Conservation (phyloP, 2,113 vertebrate species). For the Cynoglossus semilaevis region DNA sequence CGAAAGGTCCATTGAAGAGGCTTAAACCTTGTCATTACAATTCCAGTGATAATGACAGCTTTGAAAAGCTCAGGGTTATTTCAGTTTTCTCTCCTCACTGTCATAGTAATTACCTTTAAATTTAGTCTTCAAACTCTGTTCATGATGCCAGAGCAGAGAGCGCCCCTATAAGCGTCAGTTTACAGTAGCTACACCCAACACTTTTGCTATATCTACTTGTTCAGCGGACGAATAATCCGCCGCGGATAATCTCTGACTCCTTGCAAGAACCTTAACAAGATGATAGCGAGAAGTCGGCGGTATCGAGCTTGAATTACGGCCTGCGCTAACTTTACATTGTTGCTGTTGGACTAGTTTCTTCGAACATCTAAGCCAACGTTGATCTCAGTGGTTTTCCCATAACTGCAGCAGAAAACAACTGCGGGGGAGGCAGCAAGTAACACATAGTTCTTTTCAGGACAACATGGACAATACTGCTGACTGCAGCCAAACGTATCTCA, state of each 20-base stretch:
- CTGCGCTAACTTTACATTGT: slow-evolving; percentile 67
- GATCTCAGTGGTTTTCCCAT: slow-evolving; percentile 68
- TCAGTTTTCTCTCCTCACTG: slow-evolving; percentile 74
- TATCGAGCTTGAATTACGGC: slow-evolving; percentile 59
- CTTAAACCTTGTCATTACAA: slow-evolving; percentile 81
- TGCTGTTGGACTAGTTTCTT: slow-evolving; percentile 56
- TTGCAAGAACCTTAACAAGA: slow-evolving; percentile 55
- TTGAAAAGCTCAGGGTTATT: slow-evolving; percentile 75
- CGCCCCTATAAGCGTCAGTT: slow-evolving; percentile 66
- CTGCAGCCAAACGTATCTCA: slow-evolving; percentile 50
- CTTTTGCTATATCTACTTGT: slow-evolving; percentile 56
- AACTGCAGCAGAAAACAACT: slow-evolving; percentile 54
- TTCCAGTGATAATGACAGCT: slow-evolving; percentile 82
- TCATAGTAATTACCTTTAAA: slow-evolving; percentile 84
- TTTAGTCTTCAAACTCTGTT: slow-evolving; percentile 77
- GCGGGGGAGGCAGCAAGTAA: slow-evolving; percentile 31
- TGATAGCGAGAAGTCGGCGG: slow-evolving; percentile 49
- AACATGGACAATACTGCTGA: slow-evolving; percentile 56
- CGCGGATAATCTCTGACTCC: slow-evolving; percentile 47
- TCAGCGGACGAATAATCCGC: slow-evolving; percentile 58
- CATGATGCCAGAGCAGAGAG: slow-evolving; percentile 58
- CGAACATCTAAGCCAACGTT: slow-evolving; percentile 63
- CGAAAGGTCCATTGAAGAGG: slow-evolving; percentile 74
- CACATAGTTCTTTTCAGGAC: slow-evolving; percentile 62
- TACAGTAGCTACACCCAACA: slow-evolving; percentile 74